Conservation (phyloP, 2,113 vertebrate species). For the Thamnaconus septentrionalis region DNA sequence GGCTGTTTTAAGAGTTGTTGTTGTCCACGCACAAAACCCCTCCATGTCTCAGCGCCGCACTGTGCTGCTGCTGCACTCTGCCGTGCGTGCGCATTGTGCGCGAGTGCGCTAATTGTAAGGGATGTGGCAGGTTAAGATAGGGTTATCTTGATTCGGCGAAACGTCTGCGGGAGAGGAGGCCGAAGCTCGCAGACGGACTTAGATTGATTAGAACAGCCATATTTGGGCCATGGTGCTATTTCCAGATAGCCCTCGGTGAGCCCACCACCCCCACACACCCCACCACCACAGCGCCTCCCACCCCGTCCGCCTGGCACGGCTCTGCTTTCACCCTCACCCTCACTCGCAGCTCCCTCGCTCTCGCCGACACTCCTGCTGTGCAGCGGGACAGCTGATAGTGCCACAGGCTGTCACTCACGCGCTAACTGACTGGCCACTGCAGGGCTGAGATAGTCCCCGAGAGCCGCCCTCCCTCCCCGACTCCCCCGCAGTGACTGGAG, state of each 20-base stretch:
- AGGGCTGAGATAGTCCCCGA: constrained; percentile 69
- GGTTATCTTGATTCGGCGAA: constrained; percentile 92
- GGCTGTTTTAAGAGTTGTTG: not conserved
- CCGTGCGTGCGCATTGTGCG: constrained; percentile 54
- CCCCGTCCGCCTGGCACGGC: constrained; percentile 54
- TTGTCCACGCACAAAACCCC: not conserved
- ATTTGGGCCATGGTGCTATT: constrained; percentile 72
- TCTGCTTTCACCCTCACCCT: constrained; percentile 51
- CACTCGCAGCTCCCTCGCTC: constrained; percentile 41
- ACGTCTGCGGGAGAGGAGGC: constrained; percentile 83
- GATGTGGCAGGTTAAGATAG: constrained; percentile 97
- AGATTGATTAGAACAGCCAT: constrained; percentile 83
- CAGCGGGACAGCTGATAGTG: constrained; percentile 74
- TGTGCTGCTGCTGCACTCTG: constrained; percentile 8
- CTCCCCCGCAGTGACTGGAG: no score
- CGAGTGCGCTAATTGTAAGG: constrained; percentile 93
- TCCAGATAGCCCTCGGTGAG: constrained; percentile 68
- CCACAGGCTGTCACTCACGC: constrained; percentile 75
- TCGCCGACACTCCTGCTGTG: constrained; percentile 62
- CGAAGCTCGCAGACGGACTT: constrained; percentile 83
- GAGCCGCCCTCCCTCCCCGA: constrained; percentile 33
- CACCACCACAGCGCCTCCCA: not conserved
- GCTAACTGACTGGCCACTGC: constrained; percentile 73
- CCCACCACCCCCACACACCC: not conserved
- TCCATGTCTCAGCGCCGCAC: constrained; percentile 2